These are phyloP conservation scores for Pachypeltis micranthus DNA, from an alignment of 1,140 invertebrate genomes.

Conservation along the genomic window DNA sequence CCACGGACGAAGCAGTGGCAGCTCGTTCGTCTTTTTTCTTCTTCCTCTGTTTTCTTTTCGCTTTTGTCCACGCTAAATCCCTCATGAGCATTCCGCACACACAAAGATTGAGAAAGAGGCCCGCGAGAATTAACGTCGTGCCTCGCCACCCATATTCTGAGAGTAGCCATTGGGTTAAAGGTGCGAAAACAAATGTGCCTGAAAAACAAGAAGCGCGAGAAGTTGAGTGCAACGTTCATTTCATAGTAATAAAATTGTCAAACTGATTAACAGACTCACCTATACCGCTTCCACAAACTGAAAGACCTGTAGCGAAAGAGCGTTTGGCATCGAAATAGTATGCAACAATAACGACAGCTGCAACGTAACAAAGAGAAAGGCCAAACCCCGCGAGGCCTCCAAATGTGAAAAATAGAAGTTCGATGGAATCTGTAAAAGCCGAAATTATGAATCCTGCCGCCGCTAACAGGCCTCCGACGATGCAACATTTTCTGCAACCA, in stretches of 20 bases:
- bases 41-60: conserved; percentile 43
- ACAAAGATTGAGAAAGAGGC: conserved; percentile 73
- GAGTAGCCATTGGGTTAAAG: conserved; percentile 62
- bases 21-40: conserved; percentile 28
- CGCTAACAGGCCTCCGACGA: conserved; percentile 59
- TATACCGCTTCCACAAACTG: conserved; percentile 79
- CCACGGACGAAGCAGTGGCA: conserved; percentile 31
- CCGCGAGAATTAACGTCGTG: conserved; percentile 65
- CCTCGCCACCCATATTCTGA: conserved; percentile 76
- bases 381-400: conserved; percentile 77
- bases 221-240: no score
- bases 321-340: conserved; percentile 90
- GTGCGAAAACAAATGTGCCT: conserved; percentile 81
- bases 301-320: conserved; percentile 84
- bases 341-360: conserved; percentile 84
- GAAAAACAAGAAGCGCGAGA: background rate
- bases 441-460: conserved; percentile 69
- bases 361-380: conserved; percentile 74
- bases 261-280: no score
- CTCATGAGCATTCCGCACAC: conserved; percentile 77
- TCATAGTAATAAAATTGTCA: no score
- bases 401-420: conserved; percentile 70
- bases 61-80: conserved; percentile 64
- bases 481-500: conserved; percentile 28
- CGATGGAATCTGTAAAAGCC: conserved; percentile 61